Conservation (phyloP, 2,797 vertebrate species). For the Pelochelys cantorii region DNA sequence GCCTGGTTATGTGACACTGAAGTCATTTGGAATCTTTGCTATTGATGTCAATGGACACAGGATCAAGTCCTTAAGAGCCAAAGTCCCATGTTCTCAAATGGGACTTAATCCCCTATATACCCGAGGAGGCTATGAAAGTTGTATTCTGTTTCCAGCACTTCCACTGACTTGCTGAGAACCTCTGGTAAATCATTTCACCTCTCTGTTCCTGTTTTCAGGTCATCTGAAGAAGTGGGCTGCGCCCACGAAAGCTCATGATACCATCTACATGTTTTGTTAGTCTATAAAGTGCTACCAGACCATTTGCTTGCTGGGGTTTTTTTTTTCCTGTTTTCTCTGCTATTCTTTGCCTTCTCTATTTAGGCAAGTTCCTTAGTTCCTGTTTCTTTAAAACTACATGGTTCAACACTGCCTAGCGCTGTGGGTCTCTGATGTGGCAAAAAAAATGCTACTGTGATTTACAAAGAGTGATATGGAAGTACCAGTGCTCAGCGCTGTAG, state of each 20-base stretch:
- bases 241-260: too few relatives aligned
- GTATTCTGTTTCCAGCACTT: neutral
- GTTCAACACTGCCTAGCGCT: neutral
- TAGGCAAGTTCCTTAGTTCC: neutral
- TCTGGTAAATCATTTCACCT: neutral
- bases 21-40: neutral
- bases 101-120: neutral
- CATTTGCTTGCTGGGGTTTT: too few relatives aligned
- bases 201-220: neutral
- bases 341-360: neutral
- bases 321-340: neutral
- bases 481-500: neutral
- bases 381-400: neutral
- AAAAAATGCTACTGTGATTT: neutral
- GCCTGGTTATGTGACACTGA: too few relatives aligned
- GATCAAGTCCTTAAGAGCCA: neutral
- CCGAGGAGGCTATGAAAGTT: neutral
- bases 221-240: too few relatives aligned
- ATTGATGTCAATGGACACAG: neutral
- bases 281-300: too few relatives aligned
- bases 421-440: neutral
- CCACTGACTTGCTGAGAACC: neutral
- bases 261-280: too few relatives aligned
- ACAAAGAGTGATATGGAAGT: neutral
- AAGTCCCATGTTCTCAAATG: neutral